These are phyloP conservation scores for Chrysomallon squamiferum DNA, from an alignment of 1,140 invertebrate genomes.

Conservation along the genomic window DNA sequence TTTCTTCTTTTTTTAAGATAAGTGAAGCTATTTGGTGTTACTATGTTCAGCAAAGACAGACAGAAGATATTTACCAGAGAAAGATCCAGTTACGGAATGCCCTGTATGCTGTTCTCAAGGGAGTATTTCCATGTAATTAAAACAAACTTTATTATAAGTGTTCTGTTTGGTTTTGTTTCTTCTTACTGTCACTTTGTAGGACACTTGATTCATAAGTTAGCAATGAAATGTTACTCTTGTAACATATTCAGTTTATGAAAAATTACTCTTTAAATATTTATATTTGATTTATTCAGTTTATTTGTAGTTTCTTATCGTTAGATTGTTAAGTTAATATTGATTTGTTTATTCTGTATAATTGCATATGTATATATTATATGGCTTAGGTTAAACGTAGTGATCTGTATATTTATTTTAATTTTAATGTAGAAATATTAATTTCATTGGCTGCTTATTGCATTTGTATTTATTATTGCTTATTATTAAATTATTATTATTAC, in stretches of 20 bases:
- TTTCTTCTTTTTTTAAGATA: too few relatives aligned
- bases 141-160: too few relatives aligned
- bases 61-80: slow-evolving; percentile 77
- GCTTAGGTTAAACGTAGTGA: too few relatives aligned
- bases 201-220: neutral
- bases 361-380: neutral
- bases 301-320: too few relatives aligned
- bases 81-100: slow-evolving; percentile 85
- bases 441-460: too few relatives aligned
- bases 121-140: slow-evolving; percentile 62
- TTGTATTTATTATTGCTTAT: too few relatives aligned
- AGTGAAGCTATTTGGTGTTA: slow-evolving; percentile 73
- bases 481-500: too few relatives aligned
- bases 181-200: neutral
- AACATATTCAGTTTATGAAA: too few relatives aligned
- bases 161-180: neutral
- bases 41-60: slow-evolving; percentile 79
- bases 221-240: neutral
- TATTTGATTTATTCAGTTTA: too few relatives aligned
- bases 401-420: neutral
- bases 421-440: neutral
- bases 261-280: too few relatives aligned
- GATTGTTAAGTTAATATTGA: too few relatives aligned
- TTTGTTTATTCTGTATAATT: neutral
- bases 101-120: slow-evolving; percentile 77